Evolutionary conservation across 2,888 invertebrate species (phyloP).

Genomic region (Colostygia pectinataria): DNA sequence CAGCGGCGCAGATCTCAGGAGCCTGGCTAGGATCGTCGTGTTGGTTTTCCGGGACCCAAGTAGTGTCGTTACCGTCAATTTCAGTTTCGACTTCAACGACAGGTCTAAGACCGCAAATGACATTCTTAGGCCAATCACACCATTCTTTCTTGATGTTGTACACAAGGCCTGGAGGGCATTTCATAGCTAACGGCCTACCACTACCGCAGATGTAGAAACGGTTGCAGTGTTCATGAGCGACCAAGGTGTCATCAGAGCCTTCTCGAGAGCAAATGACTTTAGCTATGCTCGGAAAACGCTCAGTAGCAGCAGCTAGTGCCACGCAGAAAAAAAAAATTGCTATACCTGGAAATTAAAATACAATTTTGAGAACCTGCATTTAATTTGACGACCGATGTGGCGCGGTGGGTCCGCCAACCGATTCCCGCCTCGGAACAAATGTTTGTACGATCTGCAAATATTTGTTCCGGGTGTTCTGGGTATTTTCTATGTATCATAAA

Average conservation of each 20-base stretch:
- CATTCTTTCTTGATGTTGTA: constrained; percentile 19
- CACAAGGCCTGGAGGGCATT: constrained; percentile 27
- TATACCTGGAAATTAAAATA: constrained; percentile 19
- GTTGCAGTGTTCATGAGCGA: constrained; percentile 35
- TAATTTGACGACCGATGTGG: too few species aligned
- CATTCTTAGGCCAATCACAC: constrained; percentile 33
- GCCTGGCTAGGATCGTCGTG: constrained; percentile 28
- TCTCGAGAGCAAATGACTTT: constrained; percentile 12
- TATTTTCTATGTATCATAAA: too few species aligned
- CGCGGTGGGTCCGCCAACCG: too few species aligned
- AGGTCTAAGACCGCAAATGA: constrained; percentile 22
- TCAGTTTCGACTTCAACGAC: constrained; percentile 6
- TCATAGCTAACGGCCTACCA: constrained; percentile 15
- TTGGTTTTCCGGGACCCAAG: not conserved
- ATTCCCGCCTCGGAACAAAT: too few species aligned
- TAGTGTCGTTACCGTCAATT: not conserved
- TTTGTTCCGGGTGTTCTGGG: too few species aligned
- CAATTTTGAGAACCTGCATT: too few species aligned
- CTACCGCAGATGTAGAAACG: constrained; percentile 31
- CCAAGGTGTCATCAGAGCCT: constrained; percentile 21
- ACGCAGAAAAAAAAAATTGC: constrained; percentile 22
- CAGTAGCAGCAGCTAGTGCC: constrained; percentile 22
- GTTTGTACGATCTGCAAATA: too few species aligned
- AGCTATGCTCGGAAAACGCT: constrained; percentile 10
- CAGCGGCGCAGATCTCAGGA: constrained; percentile 26